Conservation (phyloP, 2,113 vertebrate genomes). For the Pelvicachromis taeniatus region DNA sequence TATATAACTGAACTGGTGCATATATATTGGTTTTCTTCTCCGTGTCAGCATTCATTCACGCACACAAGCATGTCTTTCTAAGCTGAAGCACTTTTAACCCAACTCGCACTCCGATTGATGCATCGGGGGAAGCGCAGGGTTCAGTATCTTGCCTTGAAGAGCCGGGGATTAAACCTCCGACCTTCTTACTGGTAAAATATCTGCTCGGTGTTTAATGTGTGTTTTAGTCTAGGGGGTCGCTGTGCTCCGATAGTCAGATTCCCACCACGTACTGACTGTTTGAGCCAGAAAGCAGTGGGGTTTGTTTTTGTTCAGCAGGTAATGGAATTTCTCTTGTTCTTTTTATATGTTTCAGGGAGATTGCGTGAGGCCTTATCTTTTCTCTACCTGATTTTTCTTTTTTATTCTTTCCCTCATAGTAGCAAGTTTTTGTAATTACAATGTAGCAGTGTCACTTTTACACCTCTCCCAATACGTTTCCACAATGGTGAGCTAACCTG, state of each 20-base stretch:
- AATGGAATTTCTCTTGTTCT: not conserved
- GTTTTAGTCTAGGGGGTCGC: not conserved
- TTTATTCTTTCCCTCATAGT: not conserved
- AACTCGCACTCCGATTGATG: not conserved
- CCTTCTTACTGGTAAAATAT: not conserved
- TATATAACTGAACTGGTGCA: not conserved
- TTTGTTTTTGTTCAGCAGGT: not conserved
- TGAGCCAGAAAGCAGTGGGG: not conserved
- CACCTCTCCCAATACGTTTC: not conserved
- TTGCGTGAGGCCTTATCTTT: not conserved
- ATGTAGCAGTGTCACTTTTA: not conserved
- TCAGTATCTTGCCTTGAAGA: not conserved
- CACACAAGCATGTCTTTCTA: not conserved
- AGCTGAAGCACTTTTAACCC: not conserved
- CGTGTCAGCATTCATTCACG: not conserved
- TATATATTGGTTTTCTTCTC: not conserved
- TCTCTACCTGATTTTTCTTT: not conserved
- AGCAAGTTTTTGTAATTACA: not conserved
- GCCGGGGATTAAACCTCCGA: not conserved
- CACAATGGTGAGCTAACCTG: not conserved
- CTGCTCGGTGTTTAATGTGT: not conserved
- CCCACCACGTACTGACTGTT: not conserved
- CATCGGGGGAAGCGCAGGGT: not conserved
- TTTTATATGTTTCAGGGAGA: not conserved
- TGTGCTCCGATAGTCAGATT: not conserved